These are phyloP conservation scores for Holacanthella duospinosa DNA, from an alignment of 2,888 invertebrate species.

Conservation along the genomic window DNA sequence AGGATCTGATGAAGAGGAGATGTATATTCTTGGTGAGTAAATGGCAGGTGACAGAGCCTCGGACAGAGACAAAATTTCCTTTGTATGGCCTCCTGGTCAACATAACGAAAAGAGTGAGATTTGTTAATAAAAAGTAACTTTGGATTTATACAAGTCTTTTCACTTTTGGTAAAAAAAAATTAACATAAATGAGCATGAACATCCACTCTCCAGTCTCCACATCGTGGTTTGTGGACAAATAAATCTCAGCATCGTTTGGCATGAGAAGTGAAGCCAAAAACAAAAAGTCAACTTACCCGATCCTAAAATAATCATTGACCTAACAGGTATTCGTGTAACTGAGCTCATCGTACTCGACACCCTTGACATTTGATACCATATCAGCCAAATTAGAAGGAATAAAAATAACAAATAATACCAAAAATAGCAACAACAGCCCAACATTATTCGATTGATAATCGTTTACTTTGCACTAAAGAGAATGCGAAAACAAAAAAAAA, in stretches of 20 bases:
- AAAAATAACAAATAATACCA: not conserved
- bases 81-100: constrained; percentile 80
- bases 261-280: no score
- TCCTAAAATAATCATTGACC: constrained; percentile 24
- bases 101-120: not conserved
- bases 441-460: not conserved
- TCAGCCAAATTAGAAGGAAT: no score
- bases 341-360: not conserved
- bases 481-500: no score
- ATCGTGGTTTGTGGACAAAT: not conserved
- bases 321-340: constrained; percentile 4
- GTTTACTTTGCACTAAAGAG: no score
- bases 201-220: not conserved
- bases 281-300: constrained; percentile 31
- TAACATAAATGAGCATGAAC: not conserved
- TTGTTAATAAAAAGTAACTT: not conserved
- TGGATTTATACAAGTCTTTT: not conserved
- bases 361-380: no score
- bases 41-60: constrained; percentile 51
- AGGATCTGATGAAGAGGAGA: constrained; percentile 65
- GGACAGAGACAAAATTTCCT: constrained; percentile 75
- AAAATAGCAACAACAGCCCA: not conserved
- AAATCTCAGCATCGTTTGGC: no score
- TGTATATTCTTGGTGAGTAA: constrained; percentile 64
- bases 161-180: not conserved